Evolutionary conservation across 2,113 vertebrate genomes (phyloP).

Genomic region (Mustela nigripes): DNA sequence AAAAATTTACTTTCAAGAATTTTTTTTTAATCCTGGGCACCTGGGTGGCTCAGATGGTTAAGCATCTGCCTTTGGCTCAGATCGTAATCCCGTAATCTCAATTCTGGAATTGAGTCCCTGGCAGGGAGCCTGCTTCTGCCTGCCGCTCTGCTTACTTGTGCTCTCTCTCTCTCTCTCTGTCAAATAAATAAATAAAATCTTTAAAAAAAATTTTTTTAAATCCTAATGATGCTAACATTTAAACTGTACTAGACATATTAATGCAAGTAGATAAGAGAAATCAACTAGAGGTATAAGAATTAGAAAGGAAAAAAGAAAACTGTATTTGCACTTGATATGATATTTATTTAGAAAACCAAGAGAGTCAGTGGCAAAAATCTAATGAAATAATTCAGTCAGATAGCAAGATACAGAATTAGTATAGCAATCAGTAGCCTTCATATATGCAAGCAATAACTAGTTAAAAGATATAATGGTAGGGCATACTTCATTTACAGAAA

Average conservation of each 20-base stretch:
- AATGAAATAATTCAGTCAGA: background rate
- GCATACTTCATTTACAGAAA: background rate
- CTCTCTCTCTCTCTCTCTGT: too few relatives aligned
- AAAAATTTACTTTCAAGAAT: background rate
- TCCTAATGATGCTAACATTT: background rate
- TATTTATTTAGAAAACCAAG: conserved; percentile 25
- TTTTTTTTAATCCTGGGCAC: background rate
- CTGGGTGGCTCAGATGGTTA: too few relatives aligned
- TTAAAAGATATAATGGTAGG: background rate
- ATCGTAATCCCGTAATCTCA: too few relatives aligned
- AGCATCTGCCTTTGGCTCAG: too few relatives aligned
- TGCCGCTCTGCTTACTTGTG: too few relatives aligned
- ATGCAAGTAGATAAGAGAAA: background rate
- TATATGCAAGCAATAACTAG: background rate
- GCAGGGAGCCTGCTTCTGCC: too few relatives aligned
- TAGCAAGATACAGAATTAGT: background rate
- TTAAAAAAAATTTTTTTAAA: background rate
- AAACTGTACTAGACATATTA: background rate
- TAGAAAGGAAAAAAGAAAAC: background rate
- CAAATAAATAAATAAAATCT: too few relatives aligned
- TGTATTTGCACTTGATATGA: background rate
- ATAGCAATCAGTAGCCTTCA: background rate
- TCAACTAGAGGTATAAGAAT: background rate
- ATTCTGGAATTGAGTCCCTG: too few relatives aligned
- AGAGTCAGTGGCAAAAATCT: background rate